These are phyloP conservation scores for Paracyclopina nana DNA, from an alignment of 1,140 invertebrate genomes.

Conservation along the genomic window DNA sequence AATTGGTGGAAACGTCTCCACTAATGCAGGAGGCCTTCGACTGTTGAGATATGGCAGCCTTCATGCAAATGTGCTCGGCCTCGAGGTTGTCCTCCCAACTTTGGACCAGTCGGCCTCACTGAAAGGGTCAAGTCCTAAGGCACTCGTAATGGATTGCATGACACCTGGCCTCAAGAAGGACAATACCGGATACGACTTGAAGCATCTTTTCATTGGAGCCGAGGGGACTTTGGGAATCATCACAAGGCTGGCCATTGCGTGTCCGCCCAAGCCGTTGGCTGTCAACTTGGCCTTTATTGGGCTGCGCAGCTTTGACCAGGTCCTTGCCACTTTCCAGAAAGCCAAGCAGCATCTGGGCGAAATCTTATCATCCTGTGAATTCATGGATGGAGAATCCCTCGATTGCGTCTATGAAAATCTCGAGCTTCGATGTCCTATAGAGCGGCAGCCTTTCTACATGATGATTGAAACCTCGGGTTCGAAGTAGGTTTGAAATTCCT, in stretches of 20 bases:
- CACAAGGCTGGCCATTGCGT: conserved; percentile 66
- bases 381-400: conserved; percentile 56
- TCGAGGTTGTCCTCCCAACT: conserved; percentile 51
- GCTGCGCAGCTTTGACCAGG: conserved; percentile 46
- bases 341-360: conserved; percentile 56
- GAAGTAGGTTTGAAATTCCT: conserved; percentile 11
- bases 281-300: conserved; percentile 70
- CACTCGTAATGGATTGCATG: conserved; percentile 16
- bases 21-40: conserved; percentile 82
- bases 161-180: conserved; percentile 61
- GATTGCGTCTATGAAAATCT: conserved; percentile 33
- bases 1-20: conserved; percentile 89
- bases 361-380: conserved; percentile 80
- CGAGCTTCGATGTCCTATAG: conserved; percentile 28
- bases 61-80: conserved; percentile 71
- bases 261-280: conserved; percentile 54
- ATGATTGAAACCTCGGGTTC: conserved; percentile 67
- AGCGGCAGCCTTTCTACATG: conserved; percentile 61
- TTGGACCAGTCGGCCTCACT: too few species aligned
- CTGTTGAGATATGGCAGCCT: conserved; percentile 84
- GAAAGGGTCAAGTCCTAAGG: not conserved
- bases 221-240: conserved; percentile 90
- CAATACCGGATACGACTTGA: conserved; percentile 90
- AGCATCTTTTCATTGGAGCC: conserved; percentile 90
- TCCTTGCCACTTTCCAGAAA: conserved; percentile 47